Conservation (phyloP, 2,797 vertebrate genomes). For the Chaenodraco wilsoni region DNA sequence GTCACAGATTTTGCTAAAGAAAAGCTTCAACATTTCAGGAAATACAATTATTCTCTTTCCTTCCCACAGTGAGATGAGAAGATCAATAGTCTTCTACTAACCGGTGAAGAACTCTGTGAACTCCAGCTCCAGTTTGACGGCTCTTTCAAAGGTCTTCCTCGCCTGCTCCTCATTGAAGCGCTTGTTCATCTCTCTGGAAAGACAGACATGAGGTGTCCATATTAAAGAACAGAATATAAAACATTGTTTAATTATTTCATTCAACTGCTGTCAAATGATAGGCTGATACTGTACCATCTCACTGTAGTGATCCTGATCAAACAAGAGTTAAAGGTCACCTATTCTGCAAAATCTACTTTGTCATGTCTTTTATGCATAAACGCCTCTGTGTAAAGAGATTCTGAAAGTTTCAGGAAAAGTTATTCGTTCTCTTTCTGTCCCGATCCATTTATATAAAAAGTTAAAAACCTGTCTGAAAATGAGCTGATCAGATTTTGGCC, state of each 20-base stretch:
- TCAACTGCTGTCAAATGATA: too few relatives aligned
- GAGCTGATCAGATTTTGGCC: too few relatives aligned
- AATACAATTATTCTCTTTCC: background rate
- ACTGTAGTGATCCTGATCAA: background rate
- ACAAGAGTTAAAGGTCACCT: too few relatives aligned
- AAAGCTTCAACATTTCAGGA: background rate
- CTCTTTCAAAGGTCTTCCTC: constrained; percentile 93
- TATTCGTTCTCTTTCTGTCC: too few relatives aligned
- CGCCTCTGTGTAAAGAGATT: too few relatives aligned
- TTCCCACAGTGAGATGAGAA: background rate
- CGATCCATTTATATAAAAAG: too few relatives aligned
- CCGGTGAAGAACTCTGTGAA: constrained; percentile 97
- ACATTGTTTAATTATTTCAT: background rate
- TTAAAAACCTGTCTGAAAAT: too few relatives aligned
- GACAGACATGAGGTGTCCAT: background rate
- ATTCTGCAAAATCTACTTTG: too few relatives aligned
- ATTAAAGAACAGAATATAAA: background rate
- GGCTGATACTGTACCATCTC: background rate
- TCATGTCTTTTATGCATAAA: too few relatives aligned
- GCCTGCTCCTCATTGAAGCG: constrained; percentile 94
- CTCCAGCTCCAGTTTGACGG: constrained; percentile 94
- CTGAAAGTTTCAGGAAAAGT: too few relatives aligned
- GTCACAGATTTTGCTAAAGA: background rate
- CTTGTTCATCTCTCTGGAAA: constrained; percentile 96
- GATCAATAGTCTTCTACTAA: constrained; percentile 65